Conservation (phyloP, 2,113 vertebrate species). For the Mixornis gularis region DNA sequence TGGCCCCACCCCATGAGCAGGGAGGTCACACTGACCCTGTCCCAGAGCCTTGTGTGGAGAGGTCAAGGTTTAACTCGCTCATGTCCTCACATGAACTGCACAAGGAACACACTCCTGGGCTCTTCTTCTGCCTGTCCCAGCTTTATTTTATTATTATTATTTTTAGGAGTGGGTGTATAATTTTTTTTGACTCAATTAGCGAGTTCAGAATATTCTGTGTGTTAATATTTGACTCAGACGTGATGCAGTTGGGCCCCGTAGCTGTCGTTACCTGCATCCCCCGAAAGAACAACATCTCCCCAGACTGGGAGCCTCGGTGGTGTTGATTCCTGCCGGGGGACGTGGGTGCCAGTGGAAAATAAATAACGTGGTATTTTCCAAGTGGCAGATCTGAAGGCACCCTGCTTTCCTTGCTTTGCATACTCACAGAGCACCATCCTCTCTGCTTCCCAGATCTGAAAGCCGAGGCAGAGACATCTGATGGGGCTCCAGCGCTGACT, state of each 20-base stretch:
- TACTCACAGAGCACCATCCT: slow-evolving; percentile 12
- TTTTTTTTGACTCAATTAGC: neutral
- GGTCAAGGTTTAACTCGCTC: neutral
- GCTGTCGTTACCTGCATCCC: neutral
- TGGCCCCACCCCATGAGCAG: rapidly evolving
- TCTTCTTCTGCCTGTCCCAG: neutral
- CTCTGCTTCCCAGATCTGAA: neutral
- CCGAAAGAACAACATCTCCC: neutral
- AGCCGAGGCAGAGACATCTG: slow-evolving; percentile 21
- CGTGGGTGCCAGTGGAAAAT: neutral
- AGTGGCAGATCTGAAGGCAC: slow-evolving; percentile 21
- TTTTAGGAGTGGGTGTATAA: neutral
- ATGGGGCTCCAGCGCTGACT: slow-evolving; percentile 48
- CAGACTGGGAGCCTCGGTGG: rapidly evolving
- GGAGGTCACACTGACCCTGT: neutral
- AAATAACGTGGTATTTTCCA: neutral
- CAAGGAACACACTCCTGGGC: neutral
- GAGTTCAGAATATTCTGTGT: neutral
- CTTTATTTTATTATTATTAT: neutral
- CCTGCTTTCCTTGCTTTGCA: slow-evolving; percentile 35
- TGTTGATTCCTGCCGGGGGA: neutral
- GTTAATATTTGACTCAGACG: neutral
- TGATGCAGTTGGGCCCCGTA: neutral
- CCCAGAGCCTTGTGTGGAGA: neutral
- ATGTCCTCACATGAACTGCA: neutral